These are phyloP conservation scores for Crypturellus tataupa DNA, from an alignment of 2,797 vertebrate species.

Conservation along the genomic window DNA sequence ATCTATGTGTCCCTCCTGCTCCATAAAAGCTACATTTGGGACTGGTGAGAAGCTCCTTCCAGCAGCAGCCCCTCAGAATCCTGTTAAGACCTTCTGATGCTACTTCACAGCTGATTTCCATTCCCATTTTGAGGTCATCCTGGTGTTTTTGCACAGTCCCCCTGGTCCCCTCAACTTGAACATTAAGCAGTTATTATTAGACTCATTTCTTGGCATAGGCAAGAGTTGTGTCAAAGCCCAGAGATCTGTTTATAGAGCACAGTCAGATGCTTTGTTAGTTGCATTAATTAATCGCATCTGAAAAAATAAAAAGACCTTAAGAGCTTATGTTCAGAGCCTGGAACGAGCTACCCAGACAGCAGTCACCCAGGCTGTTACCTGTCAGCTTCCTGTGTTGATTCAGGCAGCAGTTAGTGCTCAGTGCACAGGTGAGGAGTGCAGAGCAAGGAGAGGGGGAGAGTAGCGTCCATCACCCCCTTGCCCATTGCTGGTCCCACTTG, in stretches of 20 bases:
- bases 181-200: slow-evolving; percentile 18
- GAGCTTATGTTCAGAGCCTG: background rate
- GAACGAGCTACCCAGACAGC: background rate
- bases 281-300: slow-evolving; percentile 36
- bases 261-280: background rate
- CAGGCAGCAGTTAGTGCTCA: too few relatives aligned
- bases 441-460: too few relatives aligned
- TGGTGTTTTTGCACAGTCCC: background rate
- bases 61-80: background rate
- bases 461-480: background rate
- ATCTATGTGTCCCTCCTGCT: too few relatives aligned
- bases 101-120: background rate
- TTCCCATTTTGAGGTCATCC: background rate
- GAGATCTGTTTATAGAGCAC: slow-evolving; percentile 52
- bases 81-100: background rate
- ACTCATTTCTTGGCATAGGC: slow-evolving; percentile 1
- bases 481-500: background rate
- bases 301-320: background rate
- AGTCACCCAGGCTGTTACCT: too few relatives aligned
- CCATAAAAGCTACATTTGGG: too few relatives aligned
- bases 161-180: background rate
- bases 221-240: slow-evolving; percentile 48
- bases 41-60: background rate
- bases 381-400: too few relatives aligned
- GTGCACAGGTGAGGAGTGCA: background rate